Evolutionary conservation across 2,797 vertebrate genomes (phyloP), one percentile per base, ranked within the genome.

Genomic region (Strix occidentalis): DNA sequence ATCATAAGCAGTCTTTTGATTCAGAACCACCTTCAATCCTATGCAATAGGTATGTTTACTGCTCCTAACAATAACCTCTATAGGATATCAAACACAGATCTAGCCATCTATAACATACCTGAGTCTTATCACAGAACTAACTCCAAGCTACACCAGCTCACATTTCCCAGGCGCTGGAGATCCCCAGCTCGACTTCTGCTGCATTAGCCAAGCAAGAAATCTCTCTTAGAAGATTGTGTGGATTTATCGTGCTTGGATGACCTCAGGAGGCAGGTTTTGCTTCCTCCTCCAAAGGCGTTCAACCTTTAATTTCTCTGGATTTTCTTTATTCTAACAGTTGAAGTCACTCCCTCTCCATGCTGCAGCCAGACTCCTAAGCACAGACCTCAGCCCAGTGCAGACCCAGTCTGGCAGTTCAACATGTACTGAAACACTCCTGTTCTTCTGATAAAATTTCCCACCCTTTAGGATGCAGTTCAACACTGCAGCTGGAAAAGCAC

Each of bases 221-320:
- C 61, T 77, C 57, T n/a, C 91, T 68, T 60, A 78, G 71, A 83
- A 80, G 29, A 89, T 1, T 33, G 20, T 18, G 37, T 61, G 68
- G 87, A 86, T 95, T 94, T 88, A 93, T 83, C 15, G 3, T 41
- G 51, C 89, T 91, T 90, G 87, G 87, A 94, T 72, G 79, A 94
- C 82, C 82, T 93, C 76, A 71, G 57, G 50, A 92, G 54, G 65
- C 87, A 86, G 26, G 17, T 87, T 95, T 88, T 92, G 87, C 76
- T 87, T 93, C 91, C 84, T 94, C 70, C 82, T 93, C 89, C 61
- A 57, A 80, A 92, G 53, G 81, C 10, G 56, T 85, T 26, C 81
- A 93, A 91, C 82, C 89, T 93, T 94, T 76, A 74, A 84, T 69
- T 92, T 85, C 75, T 75, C 50, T 78, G 69, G n/a, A 78, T n/a